Percentiles rank a stretch among this genome's conserved stretches.
phyloP scores from a whole-genome alignment of 2,888 invertebrate species.

The Caradrina clavipalpis region DNA sequence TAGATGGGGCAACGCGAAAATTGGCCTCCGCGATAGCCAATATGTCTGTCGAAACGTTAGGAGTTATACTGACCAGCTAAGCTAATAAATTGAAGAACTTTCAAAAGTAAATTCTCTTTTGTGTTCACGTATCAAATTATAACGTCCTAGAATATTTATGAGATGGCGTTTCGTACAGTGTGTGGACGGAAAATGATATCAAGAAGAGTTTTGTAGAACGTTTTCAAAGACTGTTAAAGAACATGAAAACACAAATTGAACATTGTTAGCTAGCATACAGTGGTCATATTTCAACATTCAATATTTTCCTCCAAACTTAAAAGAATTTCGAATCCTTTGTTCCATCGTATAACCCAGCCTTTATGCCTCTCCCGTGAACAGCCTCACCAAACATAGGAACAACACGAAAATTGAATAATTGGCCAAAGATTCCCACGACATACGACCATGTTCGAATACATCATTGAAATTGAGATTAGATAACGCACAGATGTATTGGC shows the following conservation, averaged over 20 bases:
- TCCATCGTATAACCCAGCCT: slow-evolving; percentile 16
- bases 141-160: slow-evolving; percentile 35
- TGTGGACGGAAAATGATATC: slow-evolving; percentile 7
- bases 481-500: slow-evolving; percentile 53
- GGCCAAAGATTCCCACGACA: slow-evolving; percentile 75
- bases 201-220: background rate
- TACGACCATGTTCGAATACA: slow-evolving; percentile 54
- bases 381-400: slow-evolving; percentile 71
- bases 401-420: slow-evolving; percentile 84
- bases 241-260: background rate
- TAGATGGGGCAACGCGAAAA: slow-evolving; percentile 74
- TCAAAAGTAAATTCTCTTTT: slow-evolving; percentile 56
- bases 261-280: background rate
- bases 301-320: background rate
- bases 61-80: slow-evolving; percentile 52
- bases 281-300: background rate
- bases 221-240: background rate
- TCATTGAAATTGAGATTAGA: slow-evolving; percentile 62
- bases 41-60: slow-evolving; percentile 68
- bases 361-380: slow-evolving; percentile 68
- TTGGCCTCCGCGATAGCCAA: slow-evolving; percentile 68
- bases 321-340: slow-evolving; percentile 11
- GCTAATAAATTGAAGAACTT: slow-evolving; percentile 51
- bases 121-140: slow-evolving; percentile 51
- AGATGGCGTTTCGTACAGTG: background rate